Conservation (phyloP, 2,888 invertebrate genomes). For the Machimus rusticus region DNA sequence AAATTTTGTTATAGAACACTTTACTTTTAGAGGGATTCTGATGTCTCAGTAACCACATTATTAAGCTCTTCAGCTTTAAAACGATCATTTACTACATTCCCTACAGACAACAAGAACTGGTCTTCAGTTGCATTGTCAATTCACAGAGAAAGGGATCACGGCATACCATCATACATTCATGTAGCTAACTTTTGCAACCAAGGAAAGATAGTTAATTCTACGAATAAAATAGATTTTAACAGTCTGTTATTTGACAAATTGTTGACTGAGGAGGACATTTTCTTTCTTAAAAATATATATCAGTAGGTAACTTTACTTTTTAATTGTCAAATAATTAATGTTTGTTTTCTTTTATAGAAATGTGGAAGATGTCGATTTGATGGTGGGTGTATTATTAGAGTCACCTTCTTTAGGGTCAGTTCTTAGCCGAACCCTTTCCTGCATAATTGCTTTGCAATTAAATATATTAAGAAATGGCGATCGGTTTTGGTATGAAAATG, state of each 20-base stretch:
- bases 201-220: not conserved
- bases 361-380: slow-evolving; percentile 82
- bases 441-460: slow-evolving; percentile 84
- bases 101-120: slow-evolving; percentile 65
- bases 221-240: not conserved
- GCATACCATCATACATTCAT: slow-evolving; percentile 76
- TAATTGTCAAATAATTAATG: not conserved
- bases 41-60: slow-evolving; percentile 67
- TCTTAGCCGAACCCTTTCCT: slow-evolving; percentile 89
- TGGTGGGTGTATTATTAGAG: slow-evolving; percentile 85
- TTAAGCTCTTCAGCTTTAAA: slow-evolving; percentile 70
- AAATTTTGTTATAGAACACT: not conserved
- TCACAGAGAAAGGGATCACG: slow-evolving; percentile 80
- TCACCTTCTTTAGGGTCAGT: slow-evolving; percentile 79
- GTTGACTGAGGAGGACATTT: slow-evolving; percentile 66
- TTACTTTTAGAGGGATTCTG: slow-evolving; percentile 64
- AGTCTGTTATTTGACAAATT: slow-evolving; percentile 53
- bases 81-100: slow-evolving; percentile 58
- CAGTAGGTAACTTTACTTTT: slow-evolving; percentile 62
- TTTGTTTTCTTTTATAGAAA: slow-evolving; percentile 59
- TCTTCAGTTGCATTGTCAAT: slow-evolving; percentile 67
- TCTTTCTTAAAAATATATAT: slow-evolving; percentile 73
- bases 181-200: slow-evolving; percentile 72
- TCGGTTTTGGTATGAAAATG: slow-evolving; percentile 96
- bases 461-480: slow-evolving; percentile 83